A percentile compares a stretch with the other conserved stretches of the same genome.
Conservation (phyloP, 2,113 vertebrate species). For the Lepidothrix coronata region DNA sequence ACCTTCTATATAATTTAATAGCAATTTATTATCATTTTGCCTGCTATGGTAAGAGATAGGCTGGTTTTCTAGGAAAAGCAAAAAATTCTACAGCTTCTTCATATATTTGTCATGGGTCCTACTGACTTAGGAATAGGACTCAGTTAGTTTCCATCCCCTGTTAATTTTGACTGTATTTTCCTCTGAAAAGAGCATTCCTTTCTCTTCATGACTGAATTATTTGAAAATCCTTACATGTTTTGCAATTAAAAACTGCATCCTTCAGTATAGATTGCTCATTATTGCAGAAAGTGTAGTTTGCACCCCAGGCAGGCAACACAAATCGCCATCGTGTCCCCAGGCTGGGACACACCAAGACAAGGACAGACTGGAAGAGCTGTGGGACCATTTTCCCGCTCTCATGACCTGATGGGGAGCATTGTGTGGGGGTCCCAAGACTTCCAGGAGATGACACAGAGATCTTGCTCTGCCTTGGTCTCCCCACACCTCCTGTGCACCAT, state of each 20-base stretch:
- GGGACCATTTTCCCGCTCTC: background rate
- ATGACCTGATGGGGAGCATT: background rate
- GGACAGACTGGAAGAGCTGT: background rate
- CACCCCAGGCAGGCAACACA: background rate
- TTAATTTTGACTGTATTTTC: background rate
- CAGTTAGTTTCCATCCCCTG: background rate
- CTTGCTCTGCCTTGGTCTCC: background rate
- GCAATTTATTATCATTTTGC: background rate
- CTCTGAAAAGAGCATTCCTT: background rate
- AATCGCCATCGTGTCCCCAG: fast-evolving
- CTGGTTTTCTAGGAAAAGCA: background rate
- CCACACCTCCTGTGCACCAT: fast-evolving
- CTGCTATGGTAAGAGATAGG: background rate
- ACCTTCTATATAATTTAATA: background rate
- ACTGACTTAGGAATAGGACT: background rate
- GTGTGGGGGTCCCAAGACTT: background rate
- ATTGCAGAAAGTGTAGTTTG: background rate
- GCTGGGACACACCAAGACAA: background rate
- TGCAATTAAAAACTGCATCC: background rate
- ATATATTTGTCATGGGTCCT: background rate
- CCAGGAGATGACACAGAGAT: background rate
- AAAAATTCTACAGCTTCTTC: background rate
- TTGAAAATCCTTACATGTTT: background rate
- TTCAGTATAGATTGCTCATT: background rate
- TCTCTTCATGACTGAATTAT: background rate